These are phyloP conservation scores for Mormyrops boulengeri DNA, from an alignment of 2,797 vertebrate species.

Conservation along the genomic window DNA sequence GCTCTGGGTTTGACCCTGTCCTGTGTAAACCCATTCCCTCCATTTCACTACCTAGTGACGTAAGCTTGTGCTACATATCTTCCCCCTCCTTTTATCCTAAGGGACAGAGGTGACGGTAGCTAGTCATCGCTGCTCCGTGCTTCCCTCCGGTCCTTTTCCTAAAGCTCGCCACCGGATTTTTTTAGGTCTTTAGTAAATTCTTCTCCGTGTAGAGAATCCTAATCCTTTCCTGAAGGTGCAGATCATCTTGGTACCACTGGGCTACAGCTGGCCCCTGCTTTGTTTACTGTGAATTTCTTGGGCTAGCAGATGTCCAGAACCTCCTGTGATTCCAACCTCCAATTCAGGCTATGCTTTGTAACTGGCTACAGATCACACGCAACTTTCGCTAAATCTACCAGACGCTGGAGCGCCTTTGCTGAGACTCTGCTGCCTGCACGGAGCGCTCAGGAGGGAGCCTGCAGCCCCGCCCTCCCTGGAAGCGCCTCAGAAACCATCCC, in stretches of 20 bases:
- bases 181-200: not conserved
- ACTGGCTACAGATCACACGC: not conserved
- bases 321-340: not conserved
- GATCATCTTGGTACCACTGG: not conserved
- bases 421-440: not conserved
- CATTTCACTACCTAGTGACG: not conserved
- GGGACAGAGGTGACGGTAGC: not conserved
- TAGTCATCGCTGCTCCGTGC: not conserved
- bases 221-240: not conserved
- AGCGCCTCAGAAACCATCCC: not conserved
- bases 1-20: not conserved
- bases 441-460: not conserved
- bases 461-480: not conserved
- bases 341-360: not conserved
- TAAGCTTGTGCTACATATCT: not conserved
- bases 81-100: not conserved
- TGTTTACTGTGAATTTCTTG: not conserved
- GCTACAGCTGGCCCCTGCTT: not conserved
- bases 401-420: not conserved
- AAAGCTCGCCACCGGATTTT: not conserved
- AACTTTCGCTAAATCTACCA: not conserved
- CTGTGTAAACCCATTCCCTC: not conserved
- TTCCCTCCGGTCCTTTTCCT: not conserved
- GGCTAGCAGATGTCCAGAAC: not conserved
- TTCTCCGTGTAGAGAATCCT: not conserved